Percentiles rank a stretch among this genome's conserved stretches.
phyloP scores from a whole-genome alignment of 2,113 vertebrate species.

The Menura novaehollandiae region DNA sequence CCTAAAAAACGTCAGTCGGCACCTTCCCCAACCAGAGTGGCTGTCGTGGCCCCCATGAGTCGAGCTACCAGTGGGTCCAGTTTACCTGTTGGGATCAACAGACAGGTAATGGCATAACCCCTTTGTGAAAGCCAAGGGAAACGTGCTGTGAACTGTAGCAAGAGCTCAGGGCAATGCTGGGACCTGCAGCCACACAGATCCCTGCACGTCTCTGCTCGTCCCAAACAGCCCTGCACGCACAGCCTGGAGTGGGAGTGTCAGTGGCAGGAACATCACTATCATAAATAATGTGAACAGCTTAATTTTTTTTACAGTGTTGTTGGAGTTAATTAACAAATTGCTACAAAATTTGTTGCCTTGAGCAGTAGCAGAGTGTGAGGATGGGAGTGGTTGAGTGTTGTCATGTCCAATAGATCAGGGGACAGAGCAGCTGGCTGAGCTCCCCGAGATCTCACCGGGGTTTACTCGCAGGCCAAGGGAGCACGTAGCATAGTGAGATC shows the following conservation, averaged over 20 bases:
- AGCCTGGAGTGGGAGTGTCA: not conserved
- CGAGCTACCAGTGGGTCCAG: conserved; percentile 88
- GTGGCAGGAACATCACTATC: not conserved
- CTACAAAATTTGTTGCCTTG: not conserved
- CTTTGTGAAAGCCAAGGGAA: not conserved
- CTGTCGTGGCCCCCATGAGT: conserved; percentile 95
- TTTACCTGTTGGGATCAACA: conserved; percentile 87
- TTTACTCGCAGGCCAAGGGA: not conserved
- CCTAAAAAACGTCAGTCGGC: conserved; percentile 96
- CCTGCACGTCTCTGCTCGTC: not conserved
- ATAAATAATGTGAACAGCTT: not conserved
- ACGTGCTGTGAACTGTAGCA: fast-evolving
- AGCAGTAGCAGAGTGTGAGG: not conserved
- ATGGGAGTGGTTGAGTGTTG: not conserved
- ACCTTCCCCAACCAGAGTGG: conserved; percentile 91
- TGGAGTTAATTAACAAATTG: conserved; percentile 11
- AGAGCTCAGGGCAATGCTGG: not conserved
- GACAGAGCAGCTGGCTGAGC: not conserved
- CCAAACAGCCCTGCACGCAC: not conserved
- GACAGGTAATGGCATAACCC: conserved; percentile 77
- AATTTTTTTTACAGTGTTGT: not conserved
- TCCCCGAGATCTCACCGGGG: not conserved
- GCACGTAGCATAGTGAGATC: not conserved
- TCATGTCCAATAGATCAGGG: fast-evolving
- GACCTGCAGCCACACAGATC: not conserved